phyloP scores from a whole-genome alignment of 2,797 vertebrate species.

The Thunnus albacares region DNA sequence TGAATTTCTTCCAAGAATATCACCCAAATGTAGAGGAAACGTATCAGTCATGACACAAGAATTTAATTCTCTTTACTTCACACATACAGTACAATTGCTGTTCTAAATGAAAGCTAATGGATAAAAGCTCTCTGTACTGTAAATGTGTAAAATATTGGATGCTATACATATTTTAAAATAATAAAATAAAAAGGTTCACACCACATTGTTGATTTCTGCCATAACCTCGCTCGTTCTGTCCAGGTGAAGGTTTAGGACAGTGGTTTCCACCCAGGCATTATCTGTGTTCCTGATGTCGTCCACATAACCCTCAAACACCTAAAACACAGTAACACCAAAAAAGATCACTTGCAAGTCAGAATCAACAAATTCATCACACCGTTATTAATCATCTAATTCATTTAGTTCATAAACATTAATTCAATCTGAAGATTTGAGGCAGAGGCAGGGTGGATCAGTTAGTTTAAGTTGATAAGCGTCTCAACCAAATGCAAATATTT shows the following conservation, averaged over 20 bases:
- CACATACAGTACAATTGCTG: not conserved
- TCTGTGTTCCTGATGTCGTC: constrained; percentile 96
- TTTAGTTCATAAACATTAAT: not conserved
- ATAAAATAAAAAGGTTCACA: constrained; percentile 57
- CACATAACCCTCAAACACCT: constrained; percentile 92
- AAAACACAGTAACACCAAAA: constrained; percentile 22
- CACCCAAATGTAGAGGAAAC: not conserved
- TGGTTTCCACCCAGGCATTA: constrained; percentile 93
- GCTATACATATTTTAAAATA: not conserved
- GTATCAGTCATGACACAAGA: not conserved
- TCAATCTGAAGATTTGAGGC: too few relatives aligned
- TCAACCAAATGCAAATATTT: not conserved
- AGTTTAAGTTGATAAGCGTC: not conserved
- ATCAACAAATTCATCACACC: not conserved
- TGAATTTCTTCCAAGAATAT: not conserved
- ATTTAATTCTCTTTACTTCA: not conserved
- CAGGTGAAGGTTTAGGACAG: constrained; percentile 90
- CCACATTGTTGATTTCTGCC: constrained; percentile 83
- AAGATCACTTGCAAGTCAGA: not conserved
- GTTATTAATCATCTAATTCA: not conserved
- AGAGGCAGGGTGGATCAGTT: too few relatives aligned
- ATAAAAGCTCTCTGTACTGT: too few relatives aligned
- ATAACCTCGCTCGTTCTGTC: constrained; percentile 74
- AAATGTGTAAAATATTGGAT: not conserved
- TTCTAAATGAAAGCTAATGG: too few relatives aligned